Evolutionary conservation across 2,113 vertebrate species (phyloP), one percentile per base, ranked within the genome.

Genomic region (Dissostichus mawsoni): DNA sequence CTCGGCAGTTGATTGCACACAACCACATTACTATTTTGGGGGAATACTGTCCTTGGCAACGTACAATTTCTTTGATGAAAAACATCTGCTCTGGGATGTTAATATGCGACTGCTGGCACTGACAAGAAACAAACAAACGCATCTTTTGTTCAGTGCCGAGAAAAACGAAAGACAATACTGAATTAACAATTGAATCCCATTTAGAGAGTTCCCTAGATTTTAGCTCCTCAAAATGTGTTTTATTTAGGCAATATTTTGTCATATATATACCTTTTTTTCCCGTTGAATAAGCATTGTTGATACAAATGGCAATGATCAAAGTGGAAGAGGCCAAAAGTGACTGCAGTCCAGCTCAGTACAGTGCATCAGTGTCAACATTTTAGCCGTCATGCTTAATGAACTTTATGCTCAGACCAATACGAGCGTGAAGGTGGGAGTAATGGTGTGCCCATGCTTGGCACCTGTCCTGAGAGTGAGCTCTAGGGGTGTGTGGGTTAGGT

Each of bases 361-460:
- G 69, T 13, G 55, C n/a, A 45, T 44, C 55, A 52, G 50, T 56
- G 64, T 85, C 78, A 80, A 85, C 81, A 80, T 81, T 45, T 81
- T 53, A 71, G 74, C 57, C 29, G 69, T 86, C 90, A 84, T n/a
- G 83, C 78, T 51, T 47, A 83, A 87, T 85, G 44, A 77, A 74
- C 51, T 70, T 69, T 68, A 57, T 51, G 41, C 63, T 80, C 9
- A 12, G 76, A 73, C 64, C 57, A 67, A 72, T 20, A 11, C 9
- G 50, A 58, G 44, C 41, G 2, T 48, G 82, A 80, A 64, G 67
- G 48, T 78, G 66, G 66, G 41, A 58, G 61, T 61, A 63, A 69
- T 66, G 69, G 25, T 67, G 53, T 78, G 81, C 74, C 84, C 63
- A 64, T 14, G 18, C 12, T 59, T 72, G 66, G 66, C 92, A 85